Conservation (phyloP, 2,888 invertebrate genomes). For the Lapara coniferarum region DNA sequence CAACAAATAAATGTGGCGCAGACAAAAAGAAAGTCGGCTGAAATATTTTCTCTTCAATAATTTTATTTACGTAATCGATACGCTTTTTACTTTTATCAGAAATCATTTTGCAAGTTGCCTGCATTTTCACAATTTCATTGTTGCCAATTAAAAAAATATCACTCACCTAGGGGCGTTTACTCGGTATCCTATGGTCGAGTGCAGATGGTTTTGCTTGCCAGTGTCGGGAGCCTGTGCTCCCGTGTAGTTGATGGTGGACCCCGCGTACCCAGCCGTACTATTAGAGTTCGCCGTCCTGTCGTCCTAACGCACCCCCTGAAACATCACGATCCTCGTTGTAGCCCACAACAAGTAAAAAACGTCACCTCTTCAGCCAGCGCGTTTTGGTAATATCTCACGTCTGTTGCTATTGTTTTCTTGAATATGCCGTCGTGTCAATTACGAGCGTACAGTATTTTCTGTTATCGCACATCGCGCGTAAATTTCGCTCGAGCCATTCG, state of each 20-base stretch:
- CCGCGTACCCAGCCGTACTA: constrained; percentile 85
- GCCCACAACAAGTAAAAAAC: constrained; percentile 45
- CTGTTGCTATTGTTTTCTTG: constrained; percentile 38
- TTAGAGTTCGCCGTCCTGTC: constrained; percentile 87
- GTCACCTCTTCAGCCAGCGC: constrained; percentile 37
- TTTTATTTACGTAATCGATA: background rate
- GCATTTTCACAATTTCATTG: background rate
- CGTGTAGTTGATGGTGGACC: constrained; percentile 70
- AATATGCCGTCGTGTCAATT: constrained; percentile 56
- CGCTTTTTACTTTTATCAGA: constrained; percentile 9
- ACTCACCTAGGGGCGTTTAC: constrained; percentile 87
- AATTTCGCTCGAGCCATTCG: constrained; percentile 61
- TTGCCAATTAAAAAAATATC: constrained; percentile 8
- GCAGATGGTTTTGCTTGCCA: constrained; percentile 78
- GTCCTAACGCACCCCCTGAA: constrained; percentile 87
- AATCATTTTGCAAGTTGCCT: background rate
- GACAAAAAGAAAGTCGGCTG: constrained; percentile 2
- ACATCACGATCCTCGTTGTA: constrained; percentile 71
- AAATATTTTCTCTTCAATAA: constrained; percentile 3
- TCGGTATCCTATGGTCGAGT: constrained; percentile 84
- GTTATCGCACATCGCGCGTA: constrained; percentile 65
- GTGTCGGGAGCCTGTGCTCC: constrained; percentile 78
- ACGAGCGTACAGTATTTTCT: constrained; percentile 55
- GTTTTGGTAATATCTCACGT: constrained; percentile 4
- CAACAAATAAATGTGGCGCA: background rate